These are phyloP conservation scores for Pontoporia blainvillei DNA, from an alignment of 2,113 vertebrate genomes.

Conservation along the genomic window DNA sequence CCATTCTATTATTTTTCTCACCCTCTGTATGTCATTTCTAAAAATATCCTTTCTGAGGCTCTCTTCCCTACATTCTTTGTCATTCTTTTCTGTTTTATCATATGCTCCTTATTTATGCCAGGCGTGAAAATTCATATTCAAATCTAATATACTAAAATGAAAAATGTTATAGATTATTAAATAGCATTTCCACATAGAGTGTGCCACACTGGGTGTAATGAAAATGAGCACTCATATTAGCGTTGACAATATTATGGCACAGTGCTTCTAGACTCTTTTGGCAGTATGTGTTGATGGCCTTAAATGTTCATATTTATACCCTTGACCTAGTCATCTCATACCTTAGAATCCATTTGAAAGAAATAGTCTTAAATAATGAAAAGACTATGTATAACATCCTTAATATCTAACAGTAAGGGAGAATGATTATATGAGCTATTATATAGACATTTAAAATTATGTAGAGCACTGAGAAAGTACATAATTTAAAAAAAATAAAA, in stretches of 20 bases:
- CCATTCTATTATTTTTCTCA: not conserved
- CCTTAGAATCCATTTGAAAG: not conserved
- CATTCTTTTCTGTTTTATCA: not conserved
- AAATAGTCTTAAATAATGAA: slow-evolving; percentile 23
- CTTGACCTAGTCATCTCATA: not conserved
- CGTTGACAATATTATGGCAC: not conserved
- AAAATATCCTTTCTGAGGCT: not conserved
- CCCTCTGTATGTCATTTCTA: not conserved
- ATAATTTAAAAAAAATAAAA: not conserved
- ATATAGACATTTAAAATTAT: not conserved
- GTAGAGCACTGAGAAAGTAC: not conserved
- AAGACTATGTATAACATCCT: not conserved
- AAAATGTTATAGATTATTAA: not conserved
- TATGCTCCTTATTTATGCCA: not conserved
- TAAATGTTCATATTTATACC: not conserved
- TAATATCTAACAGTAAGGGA: not conserved
- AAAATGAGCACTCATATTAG: not conserved
- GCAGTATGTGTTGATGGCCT: not conserved
- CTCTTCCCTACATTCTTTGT: not conserved
- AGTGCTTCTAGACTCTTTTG: not conserved
- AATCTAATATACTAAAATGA: not conserved
- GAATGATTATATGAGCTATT: not conserved
- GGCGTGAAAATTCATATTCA: slow-evolving; percentile 2
- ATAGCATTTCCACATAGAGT: not conserved
- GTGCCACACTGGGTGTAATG: not conserved